Evolutionary conservation across 1,140 invertebrate genomes (phyloP), one percentile per base, ranked within the genome.

Genomic region (Neomicropteryx cornuta): DNA sequence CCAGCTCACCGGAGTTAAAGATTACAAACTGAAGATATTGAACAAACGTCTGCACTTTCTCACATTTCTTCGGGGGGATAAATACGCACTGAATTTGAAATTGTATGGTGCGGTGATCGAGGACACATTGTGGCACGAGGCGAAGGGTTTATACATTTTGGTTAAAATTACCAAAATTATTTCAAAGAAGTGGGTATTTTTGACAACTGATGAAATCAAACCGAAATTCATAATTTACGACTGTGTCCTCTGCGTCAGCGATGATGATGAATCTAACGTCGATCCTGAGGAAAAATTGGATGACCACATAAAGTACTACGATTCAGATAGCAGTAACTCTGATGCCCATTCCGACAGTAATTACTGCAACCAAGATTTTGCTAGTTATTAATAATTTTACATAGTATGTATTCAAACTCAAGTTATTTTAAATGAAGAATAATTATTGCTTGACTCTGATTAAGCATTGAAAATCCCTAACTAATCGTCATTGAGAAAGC

Each of bases 261-360:
- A 39, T 4, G 37, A 19, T 29, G 18, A 31, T 10, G 37, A 39
- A 16, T 39, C 37, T 2, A 31, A 39, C 17, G n/a, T n/a, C n/a
- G n/a, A n/a, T n/a, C n/a, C n/a, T n/a, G 37, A 39, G n/a, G 28
- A 31, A n/a, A n/a, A n/a, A n/a, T n/a, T n/a, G n/a, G n/a, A n/a
- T n/a, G n/a, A n/a, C n/a, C n/a, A n/a, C n/a, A n/a, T n/a, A n/a
- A n/a, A n/a, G n/a, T n/a, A n/a, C n/a, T n/a, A n/a, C n/a, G n/a
- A n/a, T n/a, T n/a, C n/a, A n/a, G n/a, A n/a, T n/a, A n/a, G n/a
- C n/a, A n/a, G n/a, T n/a, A n/a, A n/a, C n/a, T n/a, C n/a, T n/a
- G n/a, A n/a, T n/a, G n/a, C n/a, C n/a, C n/a, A n/a, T n/a, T n/a
- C n/a, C n/a, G n/a, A n/a, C n/a, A n/a, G n/a, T n/a, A n/a, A n/a